Evolutionary conservation across 2,113 vertebrate genomes (phyloP), one percentile per base, ranked within the genome.

Genomic region (Thunnus thynnus): DNA sequence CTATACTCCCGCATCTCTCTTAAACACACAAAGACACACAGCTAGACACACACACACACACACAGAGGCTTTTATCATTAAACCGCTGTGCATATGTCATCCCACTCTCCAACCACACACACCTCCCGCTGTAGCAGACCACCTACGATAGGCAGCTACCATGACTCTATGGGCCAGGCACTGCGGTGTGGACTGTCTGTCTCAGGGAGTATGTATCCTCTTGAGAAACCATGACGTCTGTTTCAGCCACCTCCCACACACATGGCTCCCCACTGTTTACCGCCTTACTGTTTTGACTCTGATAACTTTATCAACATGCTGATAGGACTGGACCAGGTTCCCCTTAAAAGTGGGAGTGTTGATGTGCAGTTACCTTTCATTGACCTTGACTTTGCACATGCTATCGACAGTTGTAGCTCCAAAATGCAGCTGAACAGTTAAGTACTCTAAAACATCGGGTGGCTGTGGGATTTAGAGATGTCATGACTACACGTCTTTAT

Each of bases 41-140:
- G 56, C 48, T 22, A 68, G 61, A 67, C 57, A 69, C 60, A 50
- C 63, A 76, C 57, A 69, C 60, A 50, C 63, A 76, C 44, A 85
- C 2, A 76, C 77, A 57, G 25, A 88, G 56, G 71, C 66, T 82
- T 89, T 88, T 88, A 93, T 90, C 89, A 89, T 76, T 80, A 87
- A 66, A 83, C 78, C 68, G 30, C 67, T 51, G 72, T 66, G 78
- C 79, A 87, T 86, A 77, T 91, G 89, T 87, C 88, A 91, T 83
- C 84, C 82, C 70, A 79, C 66, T 84, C 78, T 75, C 68, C 55
- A 70, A 92, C 86, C 81, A 78, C 85, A 83, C 77, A 89, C 83
- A 84, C 83, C 85, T 92, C 91, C 84, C 61, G 73, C 72, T 84
- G 54, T 25, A 67, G 69, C 54, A 85, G 91, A 93, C 92, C 91